Conservation (phyloP, 2,797 vertebrate genomes). For the Bradypus variegatus region DNA sequence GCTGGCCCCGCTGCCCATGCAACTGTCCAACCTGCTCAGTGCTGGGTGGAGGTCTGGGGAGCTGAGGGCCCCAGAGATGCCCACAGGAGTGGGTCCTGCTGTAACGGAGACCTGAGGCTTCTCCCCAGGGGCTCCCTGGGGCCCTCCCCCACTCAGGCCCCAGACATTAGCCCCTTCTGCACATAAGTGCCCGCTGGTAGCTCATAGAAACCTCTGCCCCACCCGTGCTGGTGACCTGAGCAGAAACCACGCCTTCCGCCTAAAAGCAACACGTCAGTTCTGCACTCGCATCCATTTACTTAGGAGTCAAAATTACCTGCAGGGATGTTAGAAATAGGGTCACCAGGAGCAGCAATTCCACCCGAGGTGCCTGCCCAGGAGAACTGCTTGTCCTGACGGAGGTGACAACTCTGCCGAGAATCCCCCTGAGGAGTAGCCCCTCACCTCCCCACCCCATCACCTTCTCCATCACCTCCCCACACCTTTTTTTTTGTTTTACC, state of each 20-base stretch:
- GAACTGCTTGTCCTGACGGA: accelerated
- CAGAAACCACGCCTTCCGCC: too few species aligned
- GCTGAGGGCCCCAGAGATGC: not conserved
- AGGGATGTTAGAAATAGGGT: too few species aligned
- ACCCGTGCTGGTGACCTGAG: too few species aligned
- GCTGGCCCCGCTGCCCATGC: not conserved
- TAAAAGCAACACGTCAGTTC: too few species aligned
- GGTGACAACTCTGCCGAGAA: not conserved
- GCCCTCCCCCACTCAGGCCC: too few species aligned
- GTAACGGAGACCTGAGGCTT: too few species aligned
- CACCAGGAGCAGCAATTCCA: not conserved
- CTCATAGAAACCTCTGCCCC: too few species aligned
- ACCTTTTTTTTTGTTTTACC: not conserved
- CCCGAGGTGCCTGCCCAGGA: not conserved
- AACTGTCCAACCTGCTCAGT: not conserved
- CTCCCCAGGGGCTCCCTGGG: not conserved
- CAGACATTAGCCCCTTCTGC: too few species aligned
- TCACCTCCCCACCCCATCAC: too few species aligned
- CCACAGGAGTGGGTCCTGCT: not conserved
- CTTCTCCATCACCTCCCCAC: not conserved
- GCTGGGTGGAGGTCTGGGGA: not conserved
- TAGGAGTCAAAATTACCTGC: not conserved
- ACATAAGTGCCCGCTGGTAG: too few species aligned
- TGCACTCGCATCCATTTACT: too few species aligned
- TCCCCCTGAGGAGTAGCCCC: too few species aligned